Conservation (phyloP, 2,113 vertebrate genomes). For the Hippolais icterina region DNA sequence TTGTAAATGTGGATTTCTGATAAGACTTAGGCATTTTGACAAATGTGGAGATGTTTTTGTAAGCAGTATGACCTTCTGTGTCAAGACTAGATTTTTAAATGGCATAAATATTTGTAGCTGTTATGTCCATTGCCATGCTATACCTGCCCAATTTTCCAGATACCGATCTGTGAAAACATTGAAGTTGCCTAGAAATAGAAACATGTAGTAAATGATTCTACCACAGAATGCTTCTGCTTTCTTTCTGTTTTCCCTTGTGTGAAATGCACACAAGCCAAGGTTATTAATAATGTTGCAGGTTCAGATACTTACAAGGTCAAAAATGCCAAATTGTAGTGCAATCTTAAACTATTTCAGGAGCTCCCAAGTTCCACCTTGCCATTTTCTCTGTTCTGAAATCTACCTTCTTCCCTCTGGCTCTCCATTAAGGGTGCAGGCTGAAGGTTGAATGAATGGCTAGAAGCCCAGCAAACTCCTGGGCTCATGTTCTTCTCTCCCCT, state of each 20-base stretch:
- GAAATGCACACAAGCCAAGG: not conserved
- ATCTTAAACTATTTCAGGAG: not conserved
- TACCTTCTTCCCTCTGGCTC: not conserved
- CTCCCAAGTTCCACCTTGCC: not conserved
- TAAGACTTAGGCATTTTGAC: not conserved
- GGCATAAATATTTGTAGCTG: not conserved
- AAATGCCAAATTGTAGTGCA: not conserved
- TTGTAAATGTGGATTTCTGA: not conserved
- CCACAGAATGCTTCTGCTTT: not conserved
- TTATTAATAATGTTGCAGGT: not conserved
- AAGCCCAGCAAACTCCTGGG: not conserved
- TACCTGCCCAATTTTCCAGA: slow-evolving; percentile 33
- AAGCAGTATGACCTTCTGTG: not conserved
- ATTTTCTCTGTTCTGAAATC: not conserved
- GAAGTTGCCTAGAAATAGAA: slow-evolving; percentile 36
- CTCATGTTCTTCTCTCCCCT: not conserved
- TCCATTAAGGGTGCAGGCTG: not conserved
- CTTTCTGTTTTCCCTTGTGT: not conserved
- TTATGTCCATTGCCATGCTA: not conserved
- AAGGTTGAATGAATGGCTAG: not conserved
- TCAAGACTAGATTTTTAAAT: not conserved
- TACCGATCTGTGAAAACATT: not conserved
- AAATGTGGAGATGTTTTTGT: not conserved
- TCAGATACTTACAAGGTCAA: not conserved
- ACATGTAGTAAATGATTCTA: not conserved